Evolutionary conservation across 2,888 invertebrate genomes (phyloP).

Genomic region (Tenthredo scrophulariae): DNA sequence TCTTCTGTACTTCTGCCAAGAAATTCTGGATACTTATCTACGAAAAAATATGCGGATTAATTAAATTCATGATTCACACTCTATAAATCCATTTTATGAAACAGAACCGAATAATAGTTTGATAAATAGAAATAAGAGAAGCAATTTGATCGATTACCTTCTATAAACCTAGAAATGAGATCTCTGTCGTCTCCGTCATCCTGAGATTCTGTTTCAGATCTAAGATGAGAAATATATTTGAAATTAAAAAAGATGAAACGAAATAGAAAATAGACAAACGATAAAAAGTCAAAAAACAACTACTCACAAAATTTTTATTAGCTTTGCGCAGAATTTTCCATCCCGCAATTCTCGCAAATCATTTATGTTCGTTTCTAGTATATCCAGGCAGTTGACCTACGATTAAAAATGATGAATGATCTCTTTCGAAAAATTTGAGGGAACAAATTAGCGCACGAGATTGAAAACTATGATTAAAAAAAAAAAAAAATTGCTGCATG

Average conservation of each 20-base stretch:
- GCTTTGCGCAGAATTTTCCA: conserved; percentile 64
- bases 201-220: conserved; percentile 2
- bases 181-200: conserved; percentile 45
- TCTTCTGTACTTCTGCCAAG: conserved; percentile 70
- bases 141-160: conserved; percentile 49
- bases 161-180: conserved; percentile 58
- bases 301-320: conserved; percentile 69
- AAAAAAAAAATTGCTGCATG: neutral
- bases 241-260: neutral
- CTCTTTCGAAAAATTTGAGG: neutral
- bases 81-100: conserved; percentile 25
- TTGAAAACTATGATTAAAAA: neutral
- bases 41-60: conserved; percentile 19
- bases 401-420: conserved; percentile 55
- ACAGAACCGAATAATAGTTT: neutral
- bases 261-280: neutral
- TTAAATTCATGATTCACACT: conserved; percentile 45
- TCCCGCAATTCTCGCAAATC: conserved; percentile 65
- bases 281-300: neutral
- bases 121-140: neutral
- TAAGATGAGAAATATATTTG: neutral
- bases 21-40: conserved; percentile 79
- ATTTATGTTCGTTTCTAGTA: conserved; percentile 61
- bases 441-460: neutral
- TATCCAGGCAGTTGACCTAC: conserved; percentile 79